Conservation (phyloP, 2,797 vertebrate genomes). For the Rhabdomys pumilio region DNA sequence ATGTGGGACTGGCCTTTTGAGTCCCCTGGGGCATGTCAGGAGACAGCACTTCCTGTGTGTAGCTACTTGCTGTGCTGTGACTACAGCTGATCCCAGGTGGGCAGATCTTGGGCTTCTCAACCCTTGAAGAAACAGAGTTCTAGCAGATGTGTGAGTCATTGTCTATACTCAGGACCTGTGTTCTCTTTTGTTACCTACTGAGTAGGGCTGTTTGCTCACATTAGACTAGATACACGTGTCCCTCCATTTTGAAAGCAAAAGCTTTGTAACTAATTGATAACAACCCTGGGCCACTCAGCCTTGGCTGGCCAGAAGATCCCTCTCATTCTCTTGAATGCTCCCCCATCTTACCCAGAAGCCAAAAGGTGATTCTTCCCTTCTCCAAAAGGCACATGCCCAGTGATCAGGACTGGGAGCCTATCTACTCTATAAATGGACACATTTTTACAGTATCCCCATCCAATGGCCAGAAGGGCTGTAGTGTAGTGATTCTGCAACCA, state of each 20-base stretch:
- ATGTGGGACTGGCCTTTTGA: neutral
- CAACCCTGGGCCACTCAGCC: rapidly evolving
- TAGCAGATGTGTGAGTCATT: neutral
- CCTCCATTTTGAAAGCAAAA: neutral
- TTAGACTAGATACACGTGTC: rapidly evolving
- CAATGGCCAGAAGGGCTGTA: neutral
- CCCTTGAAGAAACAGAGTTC: neutral
- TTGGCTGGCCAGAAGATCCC: neutral
- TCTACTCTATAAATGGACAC: rapidly evolving
- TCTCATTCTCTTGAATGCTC: neutral
- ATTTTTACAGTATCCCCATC: rapidly evolving
- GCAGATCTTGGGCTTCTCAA: neutral
- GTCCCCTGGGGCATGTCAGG: neutral
- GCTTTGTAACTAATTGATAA: neutral
- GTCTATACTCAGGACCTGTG: rapidly evolving
- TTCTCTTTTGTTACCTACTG: neutral
- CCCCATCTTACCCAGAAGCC: too few relatives aligned
- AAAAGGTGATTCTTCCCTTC: neutral
- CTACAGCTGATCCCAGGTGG: neutral
- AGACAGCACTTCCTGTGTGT: neutral
- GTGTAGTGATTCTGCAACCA: rapidly evolving
- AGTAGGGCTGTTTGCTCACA: neutral
- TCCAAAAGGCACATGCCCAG: rapidly evolving
- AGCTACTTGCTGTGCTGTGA: neutral
- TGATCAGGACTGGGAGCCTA: rapidly evolving